A percentile compares a stretch with the other conserved stretches of the same genome.
Evolutionary conservation across 1,140 invertebrate species (phyloP).

Genomic region (Drosophila prosaltans): DNA sequence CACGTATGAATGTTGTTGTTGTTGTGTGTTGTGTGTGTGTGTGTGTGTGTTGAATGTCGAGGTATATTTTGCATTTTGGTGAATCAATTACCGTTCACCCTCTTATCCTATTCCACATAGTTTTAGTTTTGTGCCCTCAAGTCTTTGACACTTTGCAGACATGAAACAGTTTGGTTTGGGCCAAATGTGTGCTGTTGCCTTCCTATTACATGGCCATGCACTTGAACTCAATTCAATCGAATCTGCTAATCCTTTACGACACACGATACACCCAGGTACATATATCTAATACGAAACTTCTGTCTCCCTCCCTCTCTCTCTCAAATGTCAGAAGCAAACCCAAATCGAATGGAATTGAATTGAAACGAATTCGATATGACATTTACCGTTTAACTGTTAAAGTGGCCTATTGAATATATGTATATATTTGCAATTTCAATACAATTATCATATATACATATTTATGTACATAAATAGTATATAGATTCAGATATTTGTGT

Average conservation of each 20-base stretch:
- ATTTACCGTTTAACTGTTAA: constrained; percentile 1
- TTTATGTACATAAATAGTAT: too few species aligned
- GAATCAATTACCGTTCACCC: constrained; percentile 2
- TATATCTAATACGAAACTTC: neutral
- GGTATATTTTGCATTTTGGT: constrained; percentile 14
- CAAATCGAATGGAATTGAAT: neutral
- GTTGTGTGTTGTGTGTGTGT: neutral
- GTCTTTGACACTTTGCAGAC: constrained; percentile 1
- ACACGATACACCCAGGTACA: neutral
- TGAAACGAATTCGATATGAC: constrained; percentile 2
- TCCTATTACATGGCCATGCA: constrained; percentile 10
- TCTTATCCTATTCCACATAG: neutral
- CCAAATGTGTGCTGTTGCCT: neutral
- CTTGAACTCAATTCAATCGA: constrained; percentile 9
- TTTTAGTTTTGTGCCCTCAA: constrained; percentile 11
- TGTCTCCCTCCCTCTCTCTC: too few species aligned
- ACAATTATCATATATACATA: too few species aligned
- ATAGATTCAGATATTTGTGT: neutral
- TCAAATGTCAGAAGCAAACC: neutral
- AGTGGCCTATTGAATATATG: neutral
- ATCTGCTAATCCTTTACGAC: constrained; percentile 4
- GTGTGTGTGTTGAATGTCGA: neutral
- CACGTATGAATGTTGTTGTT: neutral
- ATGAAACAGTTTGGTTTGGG: neutral
- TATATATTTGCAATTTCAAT: neutral